phyloP scores from a whole-genome alignment of 2,797 vertebrate species.

The Podargus strigoides region DNA sequence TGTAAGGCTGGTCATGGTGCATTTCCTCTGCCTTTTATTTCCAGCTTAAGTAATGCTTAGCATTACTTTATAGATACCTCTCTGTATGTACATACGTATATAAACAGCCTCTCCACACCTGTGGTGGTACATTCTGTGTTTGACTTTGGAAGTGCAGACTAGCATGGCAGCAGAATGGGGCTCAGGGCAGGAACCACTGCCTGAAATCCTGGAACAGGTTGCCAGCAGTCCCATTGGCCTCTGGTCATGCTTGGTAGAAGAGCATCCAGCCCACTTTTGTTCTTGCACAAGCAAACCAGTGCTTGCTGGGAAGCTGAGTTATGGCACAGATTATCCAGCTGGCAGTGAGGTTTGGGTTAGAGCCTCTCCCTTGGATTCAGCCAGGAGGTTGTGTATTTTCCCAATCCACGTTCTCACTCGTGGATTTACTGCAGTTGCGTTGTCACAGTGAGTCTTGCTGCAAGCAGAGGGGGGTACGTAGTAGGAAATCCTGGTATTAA shows the following conservation, averaged over 20 bases:
- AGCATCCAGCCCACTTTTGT: neutral
- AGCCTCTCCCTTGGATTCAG: neutral
- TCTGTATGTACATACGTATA: accelerated
- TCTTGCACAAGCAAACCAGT: neutral
- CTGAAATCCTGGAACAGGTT: neutral
- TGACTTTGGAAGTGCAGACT: neutral
- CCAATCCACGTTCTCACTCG: neutral
- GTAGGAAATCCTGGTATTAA: constrained; percentile 57
- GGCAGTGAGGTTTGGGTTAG: neutral
- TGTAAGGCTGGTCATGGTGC: neutral
- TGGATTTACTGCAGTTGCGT: neutral
- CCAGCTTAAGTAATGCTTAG: too few species aligned
- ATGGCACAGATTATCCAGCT: neutral
- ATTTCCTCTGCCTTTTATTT: neutral
- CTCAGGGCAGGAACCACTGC: neutral
- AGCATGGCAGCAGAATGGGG: neutral
- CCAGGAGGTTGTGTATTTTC: neutral
- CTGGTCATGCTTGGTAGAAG: neutral
- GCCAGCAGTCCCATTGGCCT: neutral
- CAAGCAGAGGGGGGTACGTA: neutral
- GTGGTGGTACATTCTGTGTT: neutral
- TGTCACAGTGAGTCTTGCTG: constrained; percentile 3
- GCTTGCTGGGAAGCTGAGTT: neutral
- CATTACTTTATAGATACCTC: too few species aligned
- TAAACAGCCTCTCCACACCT: neutral